Base-by-base conservation (phyloP, 2,797 vertebrate genomes). In the Crotalus adamanteus region DNA sequence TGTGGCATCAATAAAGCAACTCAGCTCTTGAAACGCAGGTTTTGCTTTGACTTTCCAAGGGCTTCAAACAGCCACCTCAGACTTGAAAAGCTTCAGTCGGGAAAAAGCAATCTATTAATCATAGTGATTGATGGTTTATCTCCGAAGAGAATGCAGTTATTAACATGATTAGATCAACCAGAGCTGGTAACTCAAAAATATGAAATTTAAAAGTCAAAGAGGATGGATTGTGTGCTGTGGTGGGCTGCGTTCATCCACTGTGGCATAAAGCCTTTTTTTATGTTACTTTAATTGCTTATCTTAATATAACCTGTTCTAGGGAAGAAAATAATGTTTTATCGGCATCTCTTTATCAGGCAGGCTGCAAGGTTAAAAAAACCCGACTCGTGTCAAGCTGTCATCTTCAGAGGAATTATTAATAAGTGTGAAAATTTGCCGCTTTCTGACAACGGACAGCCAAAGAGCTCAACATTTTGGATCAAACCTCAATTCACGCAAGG, bases 201-300 rank as follows among this genome's bases (percentile, higher is more conserved):
- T 42, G 7, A 86, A 0, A 73, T 93, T 90, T 4, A 51, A n/a
- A 6, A 88, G 92, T 69, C 69, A 90, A 73, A 25, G 85, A 9
- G 51, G 61, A 78, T 1, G 42, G 92, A 0, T 56, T 56, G 0
- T 0, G 83, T 11, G 25, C 8, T 2, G 0, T 42, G 42, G 20
- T 0, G 93, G 86, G 3, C 0, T 63, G 25, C 4, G 26, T 11
- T 92, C 26, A 22, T 6, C 4, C 53, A 86, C 61, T 0, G 0
- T 55, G 53, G 86, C 22, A 85, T 85, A n/a, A 51, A 63, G 83
- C 16, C 0, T 94, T 59, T 59, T 60, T 20, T 51, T 55, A 53
- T 0, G 14, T n/a, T 25, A 86, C 65, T 20, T 92, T 83, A 28
- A 89, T 1, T 78, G 16, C 90, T 93, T 93, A 59, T 16, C 47